Evolutionary conservation across 2,888 invertebrate genomes (phyloP), one percentile per base, ranked within the genome.

Genomic region (Timandra comae): DNA sequence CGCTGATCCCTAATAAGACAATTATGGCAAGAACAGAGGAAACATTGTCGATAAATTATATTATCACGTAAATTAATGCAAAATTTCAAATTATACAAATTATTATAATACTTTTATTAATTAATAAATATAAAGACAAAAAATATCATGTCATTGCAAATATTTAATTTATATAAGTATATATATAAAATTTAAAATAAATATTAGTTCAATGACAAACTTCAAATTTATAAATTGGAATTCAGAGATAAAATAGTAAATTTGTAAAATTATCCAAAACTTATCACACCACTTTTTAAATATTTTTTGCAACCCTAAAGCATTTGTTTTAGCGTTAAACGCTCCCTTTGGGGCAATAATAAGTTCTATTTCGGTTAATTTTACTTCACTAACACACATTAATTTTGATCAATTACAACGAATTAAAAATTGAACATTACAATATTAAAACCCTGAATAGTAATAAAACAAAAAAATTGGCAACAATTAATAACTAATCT

Each of bases 221-320:
- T 78, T 58, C 57, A 76, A 76, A 78, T 80, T 78, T 69, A 65
- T 63, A 74, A 73, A 73, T 74, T 75, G 79, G 79, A 82, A 78
- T 79, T 75, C 76, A 80, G 81, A 82, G 78, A 77, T 73, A 85
- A 82, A 81, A 81, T 82, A 82, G 81, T 82, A 82, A 82, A 84
- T 81, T 85, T 85, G 85, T 85, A 85, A 85, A 85, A 85, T 82
- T 81, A 84, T 85, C 85, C 79, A 85, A 85, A 85, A 85, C 81
- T 78, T 85, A 85, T 85, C 84, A 85, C 82, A 82, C 81, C 82
- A 82, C 81, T 70, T 79, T 79, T 80, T 72, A 68, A 75, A 72
- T 71, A 65, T 75, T 80, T 82, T 79, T 79, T 82, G 84, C 81
- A 84, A 80, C 73, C 79, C 81, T 82, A 76, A 85, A 84, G 84